A percentile compares a stretch with the other conserved stretches of the same genome.
Evolutionary conservation across 2,888 invertebrate species (phyloP).

Genomic region (Lumbricus terrestris): DNA sequence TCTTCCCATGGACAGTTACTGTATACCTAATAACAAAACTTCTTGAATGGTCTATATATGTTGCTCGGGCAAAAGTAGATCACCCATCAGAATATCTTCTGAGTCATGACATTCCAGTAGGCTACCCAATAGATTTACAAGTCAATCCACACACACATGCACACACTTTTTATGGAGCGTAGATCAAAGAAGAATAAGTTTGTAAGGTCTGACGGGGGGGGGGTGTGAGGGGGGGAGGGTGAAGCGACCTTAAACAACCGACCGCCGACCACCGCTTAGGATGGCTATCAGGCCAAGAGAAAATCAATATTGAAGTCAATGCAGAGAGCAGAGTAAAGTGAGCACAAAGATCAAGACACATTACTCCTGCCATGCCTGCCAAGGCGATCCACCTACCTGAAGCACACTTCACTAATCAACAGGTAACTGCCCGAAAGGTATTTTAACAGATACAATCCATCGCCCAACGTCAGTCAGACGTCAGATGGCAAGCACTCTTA

Average conservation of each 20-base stretch:
- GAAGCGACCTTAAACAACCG: neutral
- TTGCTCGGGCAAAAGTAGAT: neutral
- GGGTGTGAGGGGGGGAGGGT: no score
- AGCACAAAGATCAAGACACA: constrained; percentile 15
- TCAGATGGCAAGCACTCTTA: neutral
- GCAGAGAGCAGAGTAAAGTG: constrained; percentile 7
- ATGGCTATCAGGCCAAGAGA: neutral
- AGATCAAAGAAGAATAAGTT: constrained; percentile 3
- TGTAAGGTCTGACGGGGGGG: neutral
- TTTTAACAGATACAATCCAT: neutral
- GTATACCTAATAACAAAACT: no score
- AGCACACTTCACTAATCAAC: constrained; percentile 13
- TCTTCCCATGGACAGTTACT: neutral
- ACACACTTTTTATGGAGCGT: neutral
- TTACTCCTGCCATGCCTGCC: neutral
- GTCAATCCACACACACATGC: neutral
- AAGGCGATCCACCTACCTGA: constrained; percentile 4
- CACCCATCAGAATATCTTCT: neutral
- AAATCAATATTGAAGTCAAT: constrained; percentile 3
- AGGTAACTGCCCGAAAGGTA: constrained; percentile 4
- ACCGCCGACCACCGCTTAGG: neutral
- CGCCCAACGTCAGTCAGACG: neutral
- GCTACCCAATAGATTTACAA: neutral
- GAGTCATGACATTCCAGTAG: neutral
- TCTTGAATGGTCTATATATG: no score